A percentile compares a stretch with the other conserved stretches of the same genome.
phyloP scores from a whole-genome alignment of 2,113 vertebrate genomes.

The Probosciger aterrimus region DNA sequence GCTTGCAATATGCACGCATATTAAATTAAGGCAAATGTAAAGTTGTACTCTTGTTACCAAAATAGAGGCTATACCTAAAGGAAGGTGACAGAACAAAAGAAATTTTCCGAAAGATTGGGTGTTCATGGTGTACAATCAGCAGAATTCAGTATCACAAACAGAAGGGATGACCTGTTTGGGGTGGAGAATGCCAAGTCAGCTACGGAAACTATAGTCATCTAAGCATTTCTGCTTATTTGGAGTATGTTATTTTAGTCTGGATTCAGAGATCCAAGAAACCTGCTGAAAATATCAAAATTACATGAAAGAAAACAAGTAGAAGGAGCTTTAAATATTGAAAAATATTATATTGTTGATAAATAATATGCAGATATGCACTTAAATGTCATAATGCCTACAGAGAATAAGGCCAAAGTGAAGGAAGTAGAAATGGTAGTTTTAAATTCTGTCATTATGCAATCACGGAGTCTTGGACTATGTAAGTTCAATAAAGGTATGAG shows the following conservation, averaged over 20 bases:
- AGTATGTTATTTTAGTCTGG: not conserved
- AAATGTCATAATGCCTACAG: not conserved
- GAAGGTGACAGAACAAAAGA: not conserved
- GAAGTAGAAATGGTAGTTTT: not conserved
- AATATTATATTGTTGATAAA: not conserved
- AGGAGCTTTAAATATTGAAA: not conserved
- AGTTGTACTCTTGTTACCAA: not conserved
- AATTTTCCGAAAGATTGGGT: not conserved
- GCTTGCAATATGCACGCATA: not conserved
- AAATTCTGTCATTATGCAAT: not conserved
- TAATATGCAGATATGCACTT: not conserved
- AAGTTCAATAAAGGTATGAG: not conserved
- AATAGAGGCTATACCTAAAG: not conserved
- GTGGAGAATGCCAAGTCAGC: not conserved
- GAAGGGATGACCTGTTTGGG: not conserved
- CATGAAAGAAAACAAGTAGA: not conserved
- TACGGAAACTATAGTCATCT: not conserved
- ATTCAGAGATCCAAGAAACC: not conserved
- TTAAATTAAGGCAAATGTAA: not conserved
- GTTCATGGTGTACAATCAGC: not conserved
- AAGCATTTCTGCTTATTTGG: not conserved
- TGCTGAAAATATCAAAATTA: not conserved
- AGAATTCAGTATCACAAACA: not conserved
- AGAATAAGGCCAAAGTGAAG: not conserved
- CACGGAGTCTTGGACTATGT: not conserved